These are phyloP conservation scores for Amorpha juglandis DNA, from an alignment of 2,888 invertebrate genomes.

Conservation along the genomic window DNA sequence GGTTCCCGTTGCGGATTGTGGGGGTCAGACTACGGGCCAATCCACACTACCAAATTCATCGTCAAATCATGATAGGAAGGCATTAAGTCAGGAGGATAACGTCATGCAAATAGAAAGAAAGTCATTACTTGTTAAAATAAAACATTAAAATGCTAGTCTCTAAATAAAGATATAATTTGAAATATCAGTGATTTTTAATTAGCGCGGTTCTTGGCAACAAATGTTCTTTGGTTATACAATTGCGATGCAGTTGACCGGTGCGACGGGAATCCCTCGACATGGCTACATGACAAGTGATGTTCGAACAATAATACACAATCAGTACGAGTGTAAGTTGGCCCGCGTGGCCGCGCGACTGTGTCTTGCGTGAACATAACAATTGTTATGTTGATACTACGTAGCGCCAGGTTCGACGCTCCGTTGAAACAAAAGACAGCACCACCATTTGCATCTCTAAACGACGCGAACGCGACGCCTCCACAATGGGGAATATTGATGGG, in stretches of 20 bases:
- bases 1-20: too few relatives aligned
- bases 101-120: too few relatives aligned
- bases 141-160: neutral
- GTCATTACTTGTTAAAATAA: too few relatives aligned
- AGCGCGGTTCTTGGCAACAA: slow-evolving; percentile 16
- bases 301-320: slow-evolving; percentile 78
- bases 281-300: slow-evolving; percentile 51
- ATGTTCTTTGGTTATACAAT: slow-evolving; percentile 42
- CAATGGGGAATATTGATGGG: slow-evolving; percentile 51
- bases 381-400: slow-evolving; percentile 75
- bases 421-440: slow-evolving; percentile 66
- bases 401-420: slow-evolving; percentile 66
- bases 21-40: too few relatives aligned
- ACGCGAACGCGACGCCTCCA: slow-evolving; percentile 39
- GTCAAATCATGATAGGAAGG: too few relatives aligned
- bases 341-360: slow-evolving; percentile 68
- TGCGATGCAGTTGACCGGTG: slow-evolving; percentile 53
- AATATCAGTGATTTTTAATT: neutral
- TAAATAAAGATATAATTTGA: neutral
- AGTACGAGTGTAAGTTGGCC: slow-evolving; percentile 59
- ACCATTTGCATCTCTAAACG: slow-evolving; percentile 67
- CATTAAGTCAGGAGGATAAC: too few relatives aligned
- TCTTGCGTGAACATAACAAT: slow-evolving; percentile 69
- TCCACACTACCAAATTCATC: too few relatives aligned
- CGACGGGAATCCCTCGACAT: slow-evolving; percentile 61